phyloP scores from a whole-genome alignment of 2,797 vertebrate genomes.

The Steatocranus sp. region DNA sequence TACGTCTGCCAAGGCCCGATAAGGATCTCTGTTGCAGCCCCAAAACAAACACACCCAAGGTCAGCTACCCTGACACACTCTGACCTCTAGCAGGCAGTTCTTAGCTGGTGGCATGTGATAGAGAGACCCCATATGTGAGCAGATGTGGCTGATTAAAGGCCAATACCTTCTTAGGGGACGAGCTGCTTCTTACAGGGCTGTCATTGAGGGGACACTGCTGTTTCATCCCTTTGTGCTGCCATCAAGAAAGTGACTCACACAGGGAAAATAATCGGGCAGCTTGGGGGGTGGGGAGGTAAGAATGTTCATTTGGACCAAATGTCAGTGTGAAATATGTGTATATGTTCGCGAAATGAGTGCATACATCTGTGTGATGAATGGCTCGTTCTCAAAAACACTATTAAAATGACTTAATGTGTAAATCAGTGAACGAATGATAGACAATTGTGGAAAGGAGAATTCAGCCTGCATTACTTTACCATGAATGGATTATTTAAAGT shows the following conservation, averaged over 20 bases:
- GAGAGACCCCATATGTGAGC: conserved; percentile 7
- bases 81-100: conserved; percentile 29
- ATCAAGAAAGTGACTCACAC: background rate
- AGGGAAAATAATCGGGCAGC: background rate
- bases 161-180: conserved; percentile 6
- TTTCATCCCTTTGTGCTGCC: conserved; percentile 5
- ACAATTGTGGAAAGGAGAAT: background rate
- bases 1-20: conserved; percentile 14
- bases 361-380: background rate
- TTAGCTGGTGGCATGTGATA: conserved; percentile 21
- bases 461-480: background rate
- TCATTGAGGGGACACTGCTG: conserved; percentile 12
- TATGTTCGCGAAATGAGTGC: background rate
- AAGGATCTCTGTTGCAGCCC: conserved; percentile 30
- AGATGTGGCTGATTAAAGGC: conserved; percentile 30
- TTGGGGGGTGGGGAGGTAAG: background rate
- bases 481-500: background rate
- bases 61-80: conserved; percentile 14
- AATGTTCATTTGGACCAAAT: conserved; percentile 13
- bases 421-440: background rate
- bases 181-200: background rate
- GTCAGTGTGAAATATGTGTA: background rate
- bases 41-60: conserved; percentile 46
- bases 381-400: background rate
- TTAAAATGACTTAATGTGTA: background rate